These are phyloP conservation scores for Tragelaphus scriptus DNA, from an alignment of 2,113 vertebrate genomes.

Conservation along the genomic window DNA sequence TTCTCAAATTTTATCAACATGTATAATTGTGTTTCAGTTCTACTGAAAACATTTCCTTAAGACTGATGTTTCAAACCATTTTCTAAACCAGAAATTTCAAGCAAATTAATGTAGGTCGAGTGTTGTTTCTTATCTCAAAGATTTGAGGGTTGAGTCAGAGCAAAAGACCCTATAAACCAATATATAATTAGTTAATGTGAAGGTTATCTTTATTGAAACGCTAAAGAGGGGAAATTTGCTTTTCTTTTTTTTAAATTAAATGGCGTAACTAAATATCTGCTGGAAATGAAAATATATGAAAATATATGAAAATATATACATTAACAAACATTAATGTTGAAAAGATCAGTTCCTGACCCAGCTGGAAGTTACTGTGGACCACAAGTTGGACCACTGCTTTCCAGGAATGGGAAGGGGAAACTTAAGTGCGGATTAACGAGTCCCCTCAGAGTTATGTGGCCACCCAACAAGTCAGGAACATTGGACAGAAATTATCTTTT, in stretches of 20 bases:
- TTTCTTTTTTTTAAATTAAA: constrained; percentile 27
- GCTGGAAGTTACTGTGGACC: background rate
- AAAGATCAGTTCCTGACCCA: background rate
- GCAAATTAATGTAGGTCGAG: background rate
- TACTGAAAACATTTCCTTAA: background rate
- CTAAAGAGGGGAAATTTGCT: constrained; percentile 14
- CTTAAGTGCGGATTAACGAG: background rate
- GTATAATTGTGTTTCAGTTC: background rate
- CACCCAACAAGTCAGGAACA: background rate
- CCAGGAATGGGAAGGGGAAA: background rate
- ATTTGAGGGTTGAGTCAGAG: background rate
- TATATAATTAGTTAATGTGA: background rate
- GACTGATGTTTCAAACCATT: background rate
- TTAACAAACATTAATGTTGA: constrained; percentile 31
- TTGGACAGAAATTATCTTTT: constrained; percentile 7
- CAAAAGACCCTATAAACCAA: background rate
- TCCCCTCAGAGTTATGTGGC: background rate
- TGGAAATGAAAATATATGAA: constrained; percentile 1
- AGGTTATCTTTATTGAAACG: background rate
- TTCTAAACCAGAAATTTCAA: background rate
- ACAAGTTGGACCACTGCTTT: background rate
- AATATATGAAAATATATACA: background rate
- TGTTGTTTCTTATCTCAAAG: background rate
- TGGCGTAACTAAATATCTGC: background rate
- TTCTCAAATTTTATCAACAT: background rate